A percentile compares a stretch with the other conserved stretches of the same genome.
These are phyloP conservation scores for Raillietiella orientalis DNA, from an alignment of 2,888 invertebrate species.

Conservation along the genomic window DNA sequence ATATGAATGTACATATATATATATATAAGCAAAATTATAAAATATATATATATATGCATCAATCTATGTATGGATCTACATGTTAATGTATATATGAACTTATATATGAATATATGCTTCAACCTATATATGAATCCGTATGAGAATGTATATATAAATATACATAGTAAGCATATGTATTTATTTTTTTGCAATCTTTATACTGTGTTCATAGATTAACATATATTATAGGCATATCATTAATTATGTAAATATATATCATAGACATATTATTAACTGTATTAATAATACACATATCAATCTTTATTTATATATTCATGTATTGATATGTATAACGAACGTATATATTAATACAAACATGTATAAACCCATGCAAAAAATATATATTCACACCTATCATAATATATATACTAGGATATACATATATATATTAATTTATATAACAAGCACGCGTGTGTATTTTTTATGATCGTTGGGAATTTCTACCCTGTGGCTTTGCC, in stretches of 20 bases:
- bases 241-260: neutral
- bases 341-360: slow-evolving; percentile 1
- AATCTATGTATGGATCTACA: slow-evolving; percentile 2
- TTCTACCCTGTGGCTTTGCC: too few relatives aligned
- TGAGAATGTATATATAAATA: slow-evolving; percentile 2
- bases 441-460: too few relatives aligned
- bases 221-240: slow-evolving; percentile 2
- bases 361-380: neutral
- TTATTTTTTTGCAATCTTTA: slow-evolving; percentile 1
- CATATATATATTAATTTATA: slow-evolving; percentile 3
- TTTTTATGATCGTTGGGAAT: too few relatives aligned
- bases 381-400: neutral
- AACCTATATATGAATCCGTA: slow-evolving; percentile 1
- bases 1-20: slow-evolving; percentile 3
- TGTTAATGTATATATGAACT: slow-evolving; percentile 2
- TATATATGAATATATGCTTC: neutral
- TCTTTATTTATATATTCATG: slow-evolving; percentile 3
- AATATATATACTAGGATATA: slow-evolving; percentile 1
- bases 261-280: neutral
- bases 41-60: neutral
- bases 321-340: slow-evolving; percentile 3
- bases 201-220: too few relatives aligned
- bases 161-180: too few relatives aligned
- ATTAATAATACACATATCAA: slow-evolving; percentile 1
- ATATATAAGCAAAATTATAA: slow-evolving; percentile 3